These are phyloP conservation scores for Galemys pyrenaicus DNA, from an alignment of 2,113 vertebrate species.

Conservation along the genomic window DNA sequence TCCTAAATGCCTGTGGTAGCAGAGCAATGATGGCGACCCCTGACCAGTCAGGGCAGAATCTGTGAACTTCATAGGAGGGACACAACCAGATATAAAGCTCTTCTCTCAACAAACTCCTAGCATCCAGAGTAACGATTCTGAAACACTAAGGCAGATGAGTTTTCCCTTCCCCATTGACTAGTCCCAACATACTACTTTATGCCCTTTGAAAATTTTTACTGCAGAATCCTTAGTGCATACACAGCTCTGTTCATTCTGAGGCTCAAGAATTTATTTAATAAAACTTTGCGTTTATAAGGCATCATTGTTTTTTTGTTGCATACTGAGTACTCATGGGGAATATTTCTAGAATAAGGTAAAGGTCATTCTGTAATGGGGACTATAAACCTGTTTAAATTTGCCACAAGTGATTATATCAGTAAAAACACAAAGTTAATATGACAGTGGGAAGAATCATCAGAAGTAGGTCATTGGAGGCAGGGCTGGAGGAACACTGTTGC, in stretches of 20 bases:
- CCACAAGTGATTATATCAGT: not conserved
- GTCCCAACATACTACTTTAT: not conserved
- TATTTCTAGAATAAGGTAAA: conserved; percentile 32
- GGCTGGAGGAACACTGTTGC: not conserved
- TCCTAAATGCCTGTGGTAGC: not conserved
- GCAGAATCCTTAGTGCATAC: not conserved
- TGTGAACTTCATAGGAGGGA: accelerated
- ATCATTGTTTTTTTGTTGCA: not conserved
- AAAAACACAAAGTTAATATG: not conserved
- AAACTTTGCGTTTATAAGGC: conserved; percentile 28
- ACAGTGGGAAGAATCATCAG: not conserved
- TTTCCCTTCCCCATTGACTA: not conserved
- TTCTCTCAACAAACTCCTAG: not conserved
- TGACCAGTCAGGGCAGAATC: not conserved
- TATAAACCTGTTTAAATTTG: conserved; percentile 45
- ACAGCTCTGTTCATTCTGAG: not conserved
- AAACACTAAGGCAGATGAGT: not conserved
- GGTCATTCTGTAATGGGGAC: not conserved
- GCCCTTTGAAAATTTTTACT: not conserved
- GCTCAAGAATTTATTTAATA: conserved; percentile 40
- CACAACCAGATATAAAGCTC: not conserved
- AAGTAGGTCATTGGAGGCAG: not conserved
- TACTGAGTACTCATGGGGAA: not conserved
- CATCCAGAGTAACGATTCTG: not conserved
- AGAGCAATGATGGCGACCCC: accelerated